A percentile compares a stretch with the other conserved stretches of the same genome.
Evolutionary conservation across 2,888 invertebrate genomes (phyloP).

Genomic region (Schizotus pectinicornis): DNA sequence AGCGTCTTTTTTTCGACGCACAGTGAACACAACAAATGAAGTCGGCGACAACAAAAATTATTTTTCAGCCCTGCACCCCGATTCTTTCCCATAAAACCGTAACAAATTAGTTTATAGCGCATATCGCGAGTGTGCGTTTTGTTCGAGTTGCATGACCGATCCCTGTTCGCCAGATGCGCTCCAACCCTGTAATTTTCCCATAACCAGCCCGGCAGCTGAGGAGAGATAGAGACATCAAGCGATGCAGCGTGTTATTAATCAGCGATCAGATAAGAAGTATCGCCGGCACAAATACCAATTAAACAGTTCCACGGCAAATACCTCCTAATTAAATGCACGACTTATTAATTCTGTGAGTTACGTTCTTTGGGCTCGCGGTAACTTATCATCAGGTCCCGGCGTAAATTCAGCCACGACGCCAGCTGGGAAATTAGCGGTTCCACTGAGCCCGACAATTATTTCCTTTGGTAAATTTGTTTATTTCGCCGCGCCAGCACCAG

Average conservation of each 20-base stretch:
- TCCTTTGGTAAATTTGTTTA: neutral
- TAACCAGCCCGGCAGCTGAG: conserved; percentile 35
- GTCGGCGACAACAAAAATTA: too few relatives aligned
- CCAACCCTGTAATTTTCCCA: conserved; percentile 38
- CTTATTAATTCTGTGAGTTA: conserved; percentile 37
- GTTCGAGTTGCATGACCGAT: neutral
- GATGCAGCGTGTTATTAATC: conserved; percentile 38
- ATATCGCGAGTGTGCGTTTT: too few relatives aligned
- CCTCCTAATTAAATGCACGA: conserved; percentile 38
- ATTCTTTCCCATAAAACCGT: too few relatives aligned
- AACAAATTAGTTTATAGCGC: too few relatives aligned
- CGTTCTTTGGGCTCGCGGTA: conserved; percentile 22
- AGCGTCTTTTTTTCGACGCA: neutral
- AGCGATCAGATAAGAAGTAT: conserved; percentile 40
- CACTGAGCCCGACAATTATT: conserved; percentile 14
- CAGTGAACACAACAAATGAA: too few relatives aligned
- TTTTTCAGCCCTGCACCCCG: too few relatives aligned
- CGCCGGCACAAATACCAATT: conserved; percentile 40
- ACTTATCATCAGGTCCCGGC: conserved; percentile 30
- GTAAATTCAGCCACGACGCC: conserved; percentile 3
- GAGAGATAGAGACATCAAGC: conserved; percentile 38
- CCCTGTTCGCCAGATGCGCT: conserved; percentile 20
- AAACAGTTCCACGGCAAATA: conserved; percentile 37
- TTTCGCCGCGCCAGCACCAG: too few relatives aligned
- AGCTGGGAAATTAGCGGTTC: conserved; percentile 31